phyloP scores from a whole-genome alignment of 2,888 invertebrate species.

The Neoscelio sp. region DNA sequence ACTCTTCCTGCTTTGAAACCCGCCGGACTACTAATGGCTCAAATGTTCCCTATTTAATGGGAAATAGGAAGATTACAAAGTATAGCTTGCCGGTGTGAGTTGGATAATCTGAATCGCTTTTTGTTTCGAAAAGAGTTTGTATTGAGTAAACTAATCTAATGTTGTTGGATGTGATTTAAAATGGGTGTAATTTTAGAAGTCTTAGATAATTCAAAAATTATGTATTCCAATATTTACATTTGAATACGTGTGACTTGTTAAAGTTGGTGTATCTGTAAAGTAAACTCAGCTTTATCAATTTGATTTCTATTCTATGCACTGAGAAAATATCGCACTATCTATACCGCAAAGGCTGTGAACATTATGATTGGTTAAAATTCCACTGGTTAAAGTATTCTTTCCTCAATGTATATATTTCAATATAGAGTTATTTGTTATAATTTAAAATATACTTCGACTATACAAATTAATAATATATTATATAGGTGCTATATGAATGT shows the following conservation, averaged over 20 bases:
- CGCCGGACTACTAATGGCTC: slow-evolving; percentile 33
- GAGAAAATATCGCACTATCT: no score
- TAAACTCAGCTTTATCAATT: no score
- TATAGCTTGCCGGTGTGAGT: slow-evolving; percentile 40
- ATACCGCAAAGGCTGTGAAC: no score
- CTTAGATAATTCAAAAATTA: slow-evolving; percentile 27
- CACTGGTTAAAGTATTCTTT: no score
- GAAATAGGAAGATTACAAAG: slow-evolving; percentile 34
- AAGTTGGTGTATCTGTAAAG: no score
- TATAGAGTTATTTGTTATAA: no score
- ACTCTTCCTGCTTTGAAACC: slow-evolving; percentile 29
- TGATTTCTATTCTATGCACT: no score
- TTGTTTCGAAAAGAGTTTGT: slow-evolving; percentile 20
- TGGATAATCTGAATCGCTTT: slow-evolving; percentile 19
- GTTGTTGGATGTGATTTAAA: slow-evolving; percentile 31
- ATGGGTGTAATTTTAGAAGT: slow-evolving; percentile 16
- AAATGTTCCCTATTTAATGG: slow-evolving; percentile 36
- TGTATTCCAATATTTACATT: slow-evolving; percentile 16
- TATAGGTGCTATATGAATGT: no score
- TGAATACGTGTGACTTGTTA: background rate
- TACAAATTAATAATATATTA: no score
- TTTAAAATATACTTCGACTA: no score
- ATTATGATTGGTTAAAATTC: no score
- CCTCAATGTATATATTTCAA: no score
- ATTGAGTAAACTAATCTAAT: slow-evolving; percentile 45